Conservation (phyloP, 2,113 vertebrate genomes). For the Boulengeromyrus knoepffleri region DNA sequence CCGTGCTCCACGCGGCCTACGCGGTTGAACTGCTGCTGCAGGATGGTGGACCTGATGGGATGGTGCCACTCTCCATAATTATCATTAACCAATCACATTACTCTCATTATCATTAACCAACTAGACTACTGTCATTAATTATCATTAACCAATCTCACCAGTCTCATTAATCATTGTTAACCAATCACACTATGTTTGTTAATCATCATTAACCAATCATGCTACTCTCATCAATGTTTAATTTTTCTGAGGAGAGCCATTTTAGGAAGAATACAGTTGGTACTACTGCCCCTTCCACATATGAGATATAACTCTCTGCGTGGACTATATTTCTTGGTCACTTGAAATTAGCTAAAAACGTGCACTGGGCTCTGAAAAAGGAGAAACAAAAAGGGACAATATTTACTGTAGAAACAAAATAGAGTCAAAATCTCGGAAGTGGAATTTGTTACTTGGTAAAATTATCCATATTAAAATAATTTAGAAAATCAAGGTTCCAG, state of each 20-base stretch:
- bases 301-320: background rate
- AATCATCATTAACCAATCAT: background rate
- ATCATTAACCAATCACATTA: background rate
- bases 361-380: background rate
- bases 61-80: background rate
- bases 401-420: background rate
- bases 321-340: background rate
- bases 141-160: background rate
- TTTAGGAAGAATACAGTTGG: background rate
- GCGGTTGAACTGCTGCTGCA: constrained; percentile 96
- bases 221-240: background rate
- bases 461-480: constrained; percentile 3
- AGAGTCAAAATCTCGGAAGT: background rate
- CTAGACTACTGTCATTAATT: background rate
- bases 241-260: background rate
- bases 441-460: background rate
- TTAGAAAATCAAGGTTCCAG: background rate
- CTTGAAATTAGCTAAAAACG: background rate
- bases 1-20: constrained; percentile 87
- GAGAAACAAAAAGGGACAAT: background rate
- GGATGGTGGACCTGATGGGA: constrained; percentile 75
- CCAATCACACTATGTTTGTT: background rate
- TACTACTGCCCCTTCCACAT: background rate
- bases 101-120: background rate
- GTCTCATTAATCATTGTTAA: background rate